These are phyloP conservation scores for Scartelaos histophorus DNA, from an alignment of 2,113 vertebrate species.

Conservation along the genomic window DNA sequence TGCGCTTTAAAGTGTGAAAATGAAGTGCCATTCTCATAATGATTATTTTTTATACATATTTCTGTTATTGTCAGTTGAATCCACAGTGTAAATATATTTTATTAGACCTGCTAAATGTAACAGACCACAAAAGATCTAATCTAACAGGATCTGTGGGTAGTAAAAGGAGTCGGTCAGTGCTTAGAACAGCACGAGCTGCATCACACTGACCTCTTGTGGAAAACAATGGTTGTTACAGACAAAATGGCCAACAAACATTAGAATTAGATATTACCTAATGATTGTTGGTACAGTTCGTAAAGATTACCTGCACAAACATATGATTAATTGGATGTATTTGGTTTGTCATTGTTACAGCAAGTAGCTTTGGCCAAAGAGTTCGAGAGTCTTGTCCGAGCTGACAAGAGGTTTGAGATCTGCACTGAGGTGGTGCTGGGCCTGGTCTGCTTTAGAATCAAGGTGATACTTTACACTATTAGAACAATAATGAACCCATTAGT, in stretches of 20 bases:
- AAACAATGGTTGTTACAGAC: neutral
- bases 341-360: slow-evolving; percentile 76
- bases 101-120: neutral
- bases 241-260: neutral
- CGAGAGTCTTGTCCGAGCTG: slow-evolving; percentile 83
- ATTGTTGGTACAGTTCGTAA: neutral
- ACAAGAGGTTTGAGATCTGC: slow-evolving; percentile 90
- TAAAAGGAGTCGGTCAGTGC: neutral
- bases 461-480: slow-evolving; percentile 49
- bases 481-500: neutral
- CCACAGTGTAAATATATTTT: neutral
- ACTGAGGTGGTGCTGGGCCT: slow-evolving; percentile 88
- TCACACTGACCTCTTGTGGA: slow-evolving; percentile 42
- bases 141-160: neutral
- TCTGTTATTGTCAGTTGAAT: neutral
- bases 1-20: neutral
- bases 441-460: slow-evolving; percentile 97
- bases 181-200: neutral
- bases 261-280: neutral
- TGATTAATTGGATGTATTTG: neutral
- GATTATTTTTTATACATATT: neutral
- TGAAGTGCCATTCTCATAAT: neutral
- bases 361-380: slow-evolving; percentile 88
- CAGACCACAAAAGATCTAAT: too few species aligned
- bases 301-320: too few species aligned